These are phyloP conservation scores for Spea bombifrons DNA, from an alignment of 2,113 vertebrate genomes.

Conservation along the genomic window DNA sequence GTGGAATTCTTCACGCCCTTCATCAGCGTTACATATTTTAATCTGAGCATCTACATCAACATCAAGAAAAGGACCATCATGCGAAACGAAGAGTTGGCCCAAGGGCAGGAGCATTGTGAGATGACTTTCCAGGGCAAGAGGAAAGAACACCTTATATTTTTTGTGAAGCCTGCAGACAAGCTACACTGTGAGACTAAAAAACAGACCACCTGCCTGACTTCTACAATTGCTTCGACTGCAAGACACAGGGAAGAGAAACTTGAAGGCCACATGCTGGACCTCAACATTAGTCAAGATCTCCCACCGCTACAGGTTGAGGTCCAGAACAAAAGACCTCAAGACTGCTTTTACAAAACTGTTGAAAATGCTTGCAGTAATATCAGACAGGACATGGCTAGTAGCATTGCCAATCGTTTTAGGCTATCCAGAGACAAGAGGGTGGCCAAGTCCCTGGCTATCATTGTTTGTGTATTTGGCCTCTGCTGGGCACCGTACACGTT, in stretches of 20 bases:
- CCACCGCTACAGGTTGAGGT: conserved; percentile 59
- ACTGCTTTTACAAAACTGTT: conserved; percentile 49
- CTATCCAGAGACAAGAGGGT: conserved; percentile 68
- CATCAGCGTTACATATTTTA: conserved; percentile 69
- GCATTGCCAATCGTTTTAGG: conserved; percentile 56
- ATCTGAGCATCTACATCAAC: conserved; percentile 71
- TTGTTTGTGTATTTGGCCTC: conserved; percentile 69
- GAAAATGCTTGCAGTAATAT: conserved; percentile 39
- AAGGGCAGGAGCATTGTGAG: conserved; percentile 52
- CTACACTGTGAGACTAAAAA: conserved; percentile 34
- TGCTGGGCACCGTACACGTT: conserved; percentile 72
- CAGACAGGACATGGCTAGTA: conserved; percentile 48
- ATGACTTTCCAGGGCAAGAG: conserved; percentile 52
- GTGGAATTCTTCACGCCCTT: conserved; percentile 74
- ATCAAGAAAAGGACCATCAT: conserved; percentile 63
- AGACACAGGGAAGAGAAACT: conserved; percentile 34
- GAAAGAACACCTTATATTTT: conserved; percentile 56
- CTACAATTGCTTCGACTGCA: conserved; percentile 13
- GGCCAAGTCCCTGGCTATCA: conserved; percentile 69
- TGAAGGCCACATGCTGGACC: conserved; percentile 49
- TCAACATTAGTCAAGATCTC: conserved; percentile 50
- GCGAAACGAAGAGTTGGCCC: conserved; percentile 51
- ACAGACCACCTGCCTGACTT: conserved; percentile 47
- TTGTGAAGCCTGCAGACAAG: conserved; percentile 55
- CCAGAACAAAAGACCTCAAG: conserved; percentile 39